Evolutionary conservation across 2,797 vertebrate species (phyloP).

Genomic region (Semaprochilodus insignis): DNA sequence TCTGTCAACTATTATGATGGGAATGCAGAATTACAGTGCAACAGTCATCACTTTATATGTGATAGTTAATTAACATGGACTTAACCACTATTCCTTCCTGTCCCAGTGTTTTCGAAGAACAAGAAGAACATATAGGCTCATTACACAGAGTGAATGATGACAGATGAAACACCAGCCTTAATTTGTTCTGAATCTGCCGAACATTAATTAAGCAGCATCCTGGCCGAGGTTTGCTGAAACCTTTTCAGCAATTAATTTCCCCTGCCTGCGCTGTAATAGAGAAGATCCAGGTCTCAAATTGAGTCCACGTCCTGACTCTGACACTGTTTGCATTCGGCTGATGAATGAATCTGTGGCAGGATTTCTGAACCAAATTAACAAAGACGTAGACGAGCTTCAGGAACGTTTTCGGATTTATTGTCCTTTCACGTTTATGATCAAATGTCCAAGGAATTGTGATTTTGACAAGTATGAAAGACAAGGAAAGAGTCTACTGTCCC

Average conservation of each 20-base stretch:
- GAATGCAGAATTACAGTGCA: neutral
- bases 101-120: neutral
- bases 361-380: neutral
- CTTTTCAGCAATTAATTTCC: neutral
- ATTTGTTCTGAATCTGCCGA: neutral
- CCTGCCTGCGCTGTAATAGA: neutral
- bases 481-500: neutral
- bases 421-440: neutral
- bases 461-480: slow-evolving; percentile 3
- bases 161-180: neutral
- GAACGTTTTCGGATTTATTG: neutral
- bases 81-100: neutral
- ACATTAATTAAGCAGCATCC: neutral
- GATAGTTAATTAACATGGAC: neutral
- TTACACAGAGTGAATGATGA: slow-evolving; percentile 3
- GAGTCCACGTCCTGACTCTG: neutral
- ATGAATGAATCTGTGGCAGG: neutral
- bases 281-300: neutral
- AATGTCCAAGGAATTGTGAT: neutral
- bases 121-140: neutral
- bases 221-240: neutral
- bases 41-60: neutral
- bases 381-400: neutral
- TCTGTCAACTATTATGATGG: no score
- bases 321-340: neutral